Percentiles rank a stretch among this genome's conserved stretches.
Evolutionary conservation across 2,113 vertebrate genomes (phyloP).

Genomic region (Micronycteris hirsuta): DNA sequence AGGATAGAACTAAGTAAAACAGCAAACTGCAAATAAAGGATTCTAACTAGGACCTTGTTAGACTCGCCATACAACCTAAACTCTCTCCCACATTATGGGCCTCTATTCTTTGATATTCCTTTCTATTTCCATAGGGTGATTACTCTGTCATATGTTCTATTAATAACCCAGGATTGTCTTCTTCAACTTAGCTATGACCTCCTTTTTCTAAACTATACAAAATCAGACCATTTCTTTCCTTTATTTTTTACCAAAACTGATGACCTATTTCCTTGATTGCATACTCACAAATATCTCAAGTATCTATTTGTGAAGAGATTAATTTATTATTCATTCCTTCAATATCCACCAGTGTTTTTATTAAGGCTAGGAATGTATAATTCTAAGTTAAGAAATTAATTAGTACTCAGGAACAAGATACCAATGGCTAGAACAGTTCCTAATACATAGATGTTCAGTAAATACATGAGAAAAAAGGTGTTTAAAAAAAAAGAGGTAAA

Average conservation of each 20-base stretch:
- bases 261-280: background rate
- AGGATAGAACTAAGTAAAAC: background rate
- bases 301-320: background rate
- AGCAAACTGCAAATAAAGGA: background rate
- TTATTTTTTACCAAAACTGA: slow-evolving; percentile 16
- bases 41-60: background rate
- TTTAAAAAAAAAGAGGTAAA: background rate
- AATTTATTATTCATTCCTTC: background rate
- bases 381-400: slow-evolving; percentile 39
- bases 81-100: background rate
- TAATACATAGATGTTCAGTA: background rate
- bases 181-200: slow-evolving; percentile 3
- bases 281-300: slow-evolving; percentile 12
- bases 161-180: slow-evolving; percentile 34
- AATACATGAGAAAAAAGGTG: background rate
- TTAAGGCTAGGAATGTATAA: background rate
- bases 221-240: background rate
- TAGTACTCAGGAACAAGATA: slow-evolving; percentile 21
- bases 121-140: background rate
- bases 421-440: background rate
- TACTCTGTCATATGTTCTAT: background rate
- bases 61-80: background rate
- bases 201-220: slow-evolving; percentile 37
- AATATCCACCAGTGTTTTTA: background rate
- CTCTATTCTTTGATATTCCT: background rate